Base-by-base conservation (phyloP, 1,140 invertebrate genomes). In the Pseudomyrmex concolor region DNA sequence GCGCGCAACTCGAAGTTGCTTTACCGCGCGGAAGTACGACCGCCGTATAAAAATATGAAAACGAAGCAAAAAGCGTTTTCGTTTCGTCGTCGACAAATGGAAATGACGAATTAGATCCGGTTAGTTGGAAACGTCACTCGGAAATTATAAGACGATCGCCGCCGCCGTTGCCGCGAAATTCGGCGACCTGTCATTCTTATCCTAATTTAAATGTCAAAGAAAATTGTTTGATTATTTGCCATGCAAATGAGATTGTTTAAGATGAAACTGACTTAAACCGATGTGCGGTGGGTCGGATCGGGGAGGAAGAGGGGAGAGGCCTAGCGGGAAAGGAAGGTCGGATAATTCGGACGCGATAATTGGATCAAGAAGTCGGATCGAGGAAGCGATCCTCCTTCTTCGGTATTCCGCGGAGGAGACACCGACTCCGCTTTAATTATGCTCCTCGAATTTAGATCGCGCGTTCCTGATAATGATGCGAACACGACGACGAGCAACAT, bases 181-280 rank as follows among this genome's bases (percentile, higher is more conserved):
- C 54, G 83, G 81, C 84, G 77, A 57, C 68, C 74, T 87, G 71
- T 86, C 71, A 85, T 91, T 87, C 85, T 85, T 83, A 81, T 77
- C 86, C 84, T 87, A 90, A 94, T 93, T 94, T 94, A 91, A 93
- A 93, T 94, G 90, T 94, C 93, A 94, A 94, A 93, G 93, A 88
- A 86, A 92, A 92, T 93, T 93, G 92, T 93, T 93, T 93, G 91
- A 93, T 93, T 93, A 93, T 94, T 93, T 94, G 92, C 91, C 86
- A 94, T 93, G 93, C 92, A 93, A 94, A 94, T 94, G 93, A 90
- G 93, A 94, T 94, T 93, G 91, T 93, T 94, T 93, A 93, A 93
- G 92, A 89, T 76, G 89, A 89, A 88, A 84, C 86, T 22, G 82
- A 89, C 85, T 90, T 83, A 76, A 88, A 80, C 82, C 76, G 89